phyloP scores from a whole-genome alignment of 23 tunicate genomes.

The Styela plicata region DNA sequence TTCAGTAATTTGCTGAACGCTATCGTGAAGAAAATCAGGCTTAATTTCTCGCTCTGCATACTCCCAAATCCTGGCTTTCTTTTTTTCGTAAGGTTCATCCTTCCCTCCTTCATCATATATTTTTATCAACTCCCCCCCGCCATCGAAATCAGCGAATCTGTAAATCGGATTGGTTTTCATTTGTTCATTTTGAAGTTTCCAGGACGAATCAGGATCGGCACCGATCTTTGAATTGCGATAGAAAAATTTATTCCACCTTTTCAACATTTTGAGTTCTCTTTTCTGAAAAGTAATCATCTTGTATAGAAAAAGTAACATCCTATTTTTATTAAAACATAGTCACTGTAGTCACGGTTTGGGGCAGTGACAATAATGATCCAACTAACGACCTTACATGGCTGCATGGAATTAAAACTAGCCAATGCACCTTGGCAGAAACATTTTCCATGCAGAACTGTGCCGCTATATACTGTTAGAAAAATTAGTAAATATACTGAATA shows the following conservation, averaged over 20 bases:
- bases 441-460: too few species aligned
- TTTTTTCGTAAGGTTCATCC: slow-evolving; percentile 32
- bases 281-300: too few species aligned
- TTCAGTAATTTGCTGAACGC: slow-evolving; percentile 30
- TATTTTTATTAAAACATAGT: too few species aligned
- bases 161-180: slow-evolving; percentile 52
- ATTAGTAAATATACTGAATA: too few species aligned
- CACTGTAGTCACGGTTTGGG: too few species aligned
- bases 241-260: slow-evolving; percentile 70
- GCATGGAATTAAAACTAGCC: too few species aligned
- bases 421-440: too few species aligned
- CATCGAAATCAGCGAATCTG: slow-evolving; percentile 61
- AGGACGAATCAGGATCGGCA: slow-evolving; percentile 56
- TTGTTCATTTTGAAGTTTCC: slow-evolving; percentile 84
- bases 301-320: too few species aligned
- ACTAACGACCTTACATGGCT: too few species aligned
- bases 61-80: slow-evolving; percentile 32
- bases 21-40: slow-evolving; percentile 36
- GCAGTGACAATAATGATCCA: too few species aligned
- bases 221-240: slow-evolving; percentile 54
- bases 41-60: slow-evolving; percentile 35
- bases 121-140: slow-evolving; percentile 67
- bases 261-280: slow-evolving; percentile 25
- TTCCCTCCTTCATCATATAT: slow-evolving; percentile 46
- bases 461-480: too few species aligned